These are phyloP conservation scores for Eilema depressum DNA, from an alignment of 2,888 invertebrate species.

Conservation along the genomic window DNA sequence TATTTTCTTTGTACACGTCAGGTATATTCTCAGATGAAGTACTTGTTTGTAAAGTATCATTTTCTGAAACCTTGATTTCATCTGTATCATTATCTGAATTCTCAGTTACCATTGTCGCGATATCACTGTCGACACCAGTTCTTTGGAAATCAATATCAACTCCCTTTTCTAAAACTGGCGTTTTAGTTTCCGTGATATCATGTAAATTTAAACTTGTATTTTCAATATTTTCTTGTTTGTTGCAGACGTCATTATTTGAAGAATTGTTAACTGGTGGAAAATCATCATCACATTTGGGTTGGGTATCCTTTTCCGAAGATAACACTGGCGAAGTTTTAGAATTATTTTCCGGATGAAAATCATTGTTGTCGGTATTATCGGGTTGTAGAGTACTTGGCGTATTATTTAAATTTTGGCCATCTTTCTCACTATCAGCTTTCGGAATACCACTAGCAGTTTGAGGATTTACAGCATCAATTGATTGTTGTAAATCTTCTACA, in stretches of 20 bases:
- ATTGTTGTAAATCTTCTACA: background rate
- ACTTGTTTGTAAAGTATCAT: background rate
- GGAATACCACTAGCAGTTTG: conserved; percentile 1
- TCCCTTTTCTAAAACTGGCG: background rate
- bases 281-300: conserved; percentile 1
- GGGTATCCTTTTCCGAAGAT: background rate
- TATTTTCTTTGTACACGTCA: conserved; percentile 13
- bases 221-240: background rate
- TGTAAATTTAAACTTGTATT: no score
- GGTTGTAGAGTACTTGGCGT: background rate
- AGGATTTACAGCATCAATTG: background rate
- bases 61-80: conserved; percentile 5
- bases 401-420: background rate
- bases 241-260: background rate
- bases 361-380: background rate
- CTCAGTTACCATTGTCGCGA: conserved; percentile 33
- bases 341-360: background rate
- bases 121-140: conserved; percentile 28
- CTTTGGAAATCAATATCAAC: conserved; percentile 6
- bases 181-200: background rate
- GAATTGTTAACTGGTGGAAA: background rate
- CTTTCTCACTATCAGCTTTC: background rate
- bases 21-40: background rate
- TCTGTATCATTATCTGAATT: conserved; percentile 23
- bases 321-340: background rate